Percentiles rank a stretch among this genome's conserved stretches.
Conservation (phyloP, 2,888 invertebrate genomes). For the Drosophila niveifrons region DNA sequence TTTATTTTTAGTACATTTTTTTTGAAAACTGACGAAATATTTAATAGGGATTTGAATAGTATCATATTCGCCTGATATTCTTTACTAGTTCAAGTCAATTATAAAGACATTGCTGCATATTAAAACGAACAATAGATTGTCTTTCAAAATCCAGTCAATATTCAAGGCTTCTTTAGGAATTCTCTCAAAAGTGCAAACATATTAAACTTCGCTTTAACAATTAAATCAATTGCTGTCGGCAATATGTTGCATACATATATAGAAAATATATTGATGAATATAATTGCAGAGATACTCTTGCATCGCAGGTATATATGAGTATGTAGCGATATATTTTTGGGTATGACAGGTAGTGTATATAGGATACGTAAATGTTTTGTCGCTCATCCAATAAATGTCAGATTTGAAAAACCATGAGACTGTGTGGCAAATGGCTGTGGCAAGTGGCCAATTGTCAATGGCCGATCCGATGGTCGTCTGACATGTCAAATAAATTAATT, state of each 20-base stretch:
- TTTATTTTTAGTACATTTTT: too few species aligned
- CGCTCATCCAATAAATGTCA: constrained; percentile 72
- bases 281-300: not conserved
- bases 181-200: not conserved
- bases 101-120: too few species aligned
- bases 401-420: constrained; percentile 63
- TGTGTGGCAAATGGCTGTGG: constrained; percentile 46
- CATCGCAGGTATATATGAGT: not conserved
- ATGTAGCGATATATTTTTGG: constrained; percentile 8
- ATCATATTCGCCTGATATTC: too few species aligned
- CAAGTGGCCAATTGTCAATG: constrained; percentile 62
- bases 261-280: not conserved
- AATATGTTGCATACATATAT: not conserved
- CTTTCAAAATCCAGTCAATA: not conserved
- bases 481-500: constrained; percentile 85
- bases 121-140: too few species aligned
- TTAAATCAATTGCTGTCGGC: constrained; percentile 18
- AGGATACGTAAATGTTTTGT: constrained; percentile 53
- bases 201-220: constrained; percentile 3
- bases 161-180: not conserved
- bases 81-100: too few species aligned
- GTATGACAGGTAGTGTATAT: constrained; percentile 21
- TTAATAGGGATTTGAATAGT: too few species aligned
- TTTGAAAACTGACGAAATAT: too few species aligned
- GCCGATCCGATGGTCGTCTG: constrained; percentile 66